Evolutionary conservation across 2,797 vertebrate genomes (phyloP).

Genomic region (Artibeus lituratus): DNA sequence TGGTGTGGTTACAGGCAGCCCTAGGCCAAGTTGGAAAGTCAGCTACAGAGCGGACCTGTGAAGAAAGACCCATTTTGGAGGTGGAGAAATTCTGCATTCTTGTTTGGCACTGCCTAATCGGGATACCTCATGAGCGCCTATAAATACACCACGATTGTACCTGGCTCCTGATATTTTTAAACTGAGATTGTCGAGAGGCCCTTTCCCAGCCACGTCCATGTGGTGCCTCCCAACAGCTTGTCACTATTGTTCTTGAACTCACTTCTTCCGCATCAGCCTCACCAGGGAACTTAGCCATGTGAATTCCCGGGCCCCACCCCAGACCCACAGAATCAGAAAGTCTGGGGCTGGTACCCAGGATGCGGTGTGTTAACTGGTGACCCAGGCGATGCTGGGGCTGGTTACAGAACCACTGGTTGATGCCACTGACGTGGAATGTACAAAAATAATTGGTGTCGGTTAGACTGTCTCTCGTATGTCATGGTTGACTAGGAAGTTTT

Average conservation of each 20-base stretch:
- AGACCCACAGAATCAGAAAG: not conserved
- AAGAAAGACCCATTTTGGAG: not conserved
- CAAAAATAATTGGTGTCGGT: not conserved
- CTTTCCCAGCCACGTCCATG: not conserved
- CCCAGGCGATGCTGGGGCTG: not conserved
- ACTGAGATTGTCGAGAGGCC: not conserved
- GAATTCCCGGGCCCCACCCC: not conserved
- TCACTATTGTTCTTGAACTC: not conserved
- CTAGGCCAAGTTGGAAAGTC: not conserved
- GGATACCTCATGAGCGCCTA: not conserved
- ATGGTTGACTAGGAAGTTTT: not conserved
- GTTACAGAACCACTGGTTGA: not conserved
- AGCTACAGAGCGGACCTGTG: not conserved
- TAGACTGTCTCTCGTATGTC: fast-evolving
- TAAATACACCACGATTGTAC: not conserved
- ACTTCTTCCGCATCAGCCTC: not conserved
- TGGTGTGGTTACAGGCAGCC: not conserved
- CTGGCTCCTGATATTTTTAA: not conserved
- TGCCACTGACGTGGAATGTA: not conserved
- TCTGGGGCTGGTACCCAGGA: not conserved
- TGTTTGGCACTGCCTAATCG: not conserved
- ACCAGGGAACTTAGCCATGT: fast-evolving
- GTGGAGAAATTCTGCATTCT: not conserved
- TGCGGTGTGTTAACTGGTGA: not conserved
- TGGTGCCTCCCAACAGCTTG: not conserved